Evolutionary conservation across 2,113 vertebrate species (phyloP), one percentile per base, ranked within the genome.

Genomic region (Gila orcuttii): DNA sequence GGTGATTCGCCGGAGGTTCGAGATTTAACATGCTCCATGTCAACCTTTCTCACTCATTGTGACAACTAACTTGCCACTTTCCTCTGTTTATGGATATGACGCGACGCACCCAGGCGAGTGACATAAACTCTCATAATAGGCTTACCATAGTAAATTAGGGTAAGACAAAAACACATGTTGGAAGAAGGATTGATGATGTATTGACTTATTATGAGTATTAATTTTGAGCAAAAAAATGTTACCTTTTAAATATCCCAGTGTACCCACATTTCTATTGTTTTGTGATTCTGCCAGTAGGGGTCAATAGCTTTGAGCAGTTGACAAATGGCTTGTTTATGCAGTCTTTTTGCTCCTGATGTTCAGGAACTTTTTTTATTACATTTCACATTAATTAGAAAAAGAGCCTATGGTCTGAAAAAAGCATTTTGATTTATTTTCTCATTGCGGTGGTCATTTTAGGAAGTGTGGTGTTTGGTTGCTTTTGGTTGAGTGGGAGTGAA

Each of bases 311-410:
- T 74, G 23, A 75, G 57, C 52, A 82, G 28, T 45, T 86, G 85
- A 74, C 79, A 82, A 82, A 86, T 62, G 39, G 31, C 21, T 64
- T 86, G 84, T 39, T 66, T 52, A 64, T 86, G 57, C 15, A n/a
- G 31, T 86, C 28, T 57, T 82, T 62, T 50, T 52, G 12, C 33
- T 79, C 11, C 84, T 69, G 73, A 42, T 33, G 76, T 73, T 33
- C 15, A 60, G 77, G 25, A 76, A 71, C 36, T 12, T 42, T 47
- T 8, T 87, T 7, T 87, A 28, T 64, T 71, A 21, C n/a, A 0
- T 80, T 79, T 87, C 45, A 23, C n/a, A 87, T 62, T 50, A 87
- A 87, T 84, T 84, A 79, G 55, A 79, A 87, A 79, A 50, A 75
- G 33, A 80, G 80, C 83, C 82, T 85, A 33, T 60, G 76, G 84